Evolutionary conservation across 2,113 vertebrate genomes (phyloP).

Genomic region (Struthio camelus): DNA sequence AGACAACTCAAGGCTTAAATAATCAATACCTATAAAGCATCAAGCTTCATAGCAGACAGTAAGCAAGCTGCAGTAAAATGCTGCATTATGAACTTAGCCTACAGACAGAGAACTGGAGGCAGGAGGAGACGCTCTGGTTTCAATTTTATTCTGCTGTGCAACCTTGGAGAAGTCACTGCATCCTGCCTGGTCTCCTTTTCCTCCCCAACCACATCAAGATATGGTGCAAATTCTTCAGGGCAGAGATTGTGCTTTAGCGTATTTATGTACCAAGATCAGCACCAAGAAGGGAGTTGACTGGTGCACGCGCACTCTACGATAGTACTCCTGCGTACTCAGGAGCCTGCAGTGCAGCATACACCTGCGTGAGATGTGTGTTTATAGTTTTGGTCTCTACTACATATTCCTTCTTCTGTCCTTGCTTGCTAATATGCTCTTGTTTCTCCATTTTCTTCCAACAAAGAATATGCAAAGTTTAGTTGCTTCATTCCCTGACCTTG

Average conservation of each 20-base stretch:
- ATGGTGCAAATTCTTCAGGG: neutral
- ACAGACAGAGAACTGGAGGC: neutral
- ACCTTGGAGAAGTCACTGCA: neutral
- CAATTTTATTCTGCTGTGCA: neutral
- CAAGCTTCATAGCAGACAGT: neutral
- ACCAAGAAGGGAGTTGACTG: neutral
- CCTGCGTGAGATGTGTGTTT: neutral
- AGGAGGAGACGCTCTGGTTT: neutral
- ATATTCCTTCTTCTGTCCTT: neutral
- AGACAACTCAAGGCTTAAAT: neutral
- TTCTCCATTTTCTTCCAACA: neutral
- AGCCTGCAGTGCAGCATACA: neutral
- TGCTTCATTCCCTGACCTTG: neutral
- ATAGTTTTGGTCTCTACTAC: neutral
- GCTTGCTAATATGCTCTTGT: neutral
- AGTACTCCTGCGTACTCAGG: neutral
- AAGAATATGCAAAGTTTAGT: neutral
- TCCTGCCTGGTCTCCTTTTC: neutral
- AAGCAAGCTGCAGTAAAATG: neutral
- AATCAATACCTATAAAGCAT: neutral
- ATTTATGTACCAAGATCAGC: neutral
- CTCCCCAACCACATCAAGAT: neutral
- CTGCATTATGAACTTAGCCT: neutral
- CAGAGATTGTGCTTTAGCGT: neutral
- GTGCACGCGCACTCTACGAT: fast-evolving